phyloP scores from a whole-genome alignment of 2,797 vertebrate species.

The Falco columbarius region DNA sequence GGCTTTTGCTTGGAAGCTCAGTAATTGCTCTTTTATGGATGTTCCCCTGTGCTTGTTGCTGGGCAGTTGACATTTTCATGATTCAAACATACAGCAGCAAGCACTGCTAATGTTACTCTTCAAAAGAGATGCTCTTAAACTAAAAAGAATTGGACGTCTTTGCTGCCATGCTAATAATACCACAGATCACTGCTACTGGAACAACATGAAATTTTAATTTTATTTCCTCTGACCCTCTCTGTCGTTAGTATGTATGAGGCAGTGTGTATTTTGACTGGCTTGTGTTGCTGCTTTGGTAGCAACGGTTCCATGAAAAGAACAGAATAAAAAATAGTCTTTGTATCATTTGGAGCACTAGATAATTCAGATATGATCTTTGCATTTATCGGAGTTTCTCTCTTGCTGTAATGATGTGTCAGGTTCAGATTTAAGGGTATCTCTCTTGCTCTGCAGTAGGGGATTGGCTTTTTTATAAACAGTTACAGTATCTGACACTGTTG shows the following conservation, averaged over 20 bases:
- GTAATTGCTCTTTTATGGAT: background rate
- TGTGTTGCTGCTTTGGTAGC: background rate
- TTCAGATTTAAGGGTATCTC: background rate
- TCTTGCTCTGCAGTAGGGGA: background rate
- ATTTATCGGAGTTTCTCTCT: background rate
- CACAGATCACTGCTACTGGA: background rate
- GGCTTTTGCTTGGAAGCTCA: background rate
- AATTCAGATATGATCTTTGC: background rate
- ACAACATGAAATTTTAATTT: background rate
- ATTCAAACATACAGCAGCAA: background rate
- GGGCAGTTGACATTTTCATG: constrained; percentile 9
- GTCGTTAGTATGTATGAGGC: background rate
- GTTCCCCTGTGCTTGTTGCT: background rate
- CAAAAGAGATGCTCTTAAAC: constrained; percentile 8
- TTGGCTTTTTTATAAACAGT: background rate
- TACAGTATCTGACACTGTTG: background rate
- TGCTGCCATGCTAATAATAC: constrained; percentile 8
- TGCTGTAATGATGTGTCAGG: background rate
- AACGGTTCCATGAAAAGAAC: background rate
- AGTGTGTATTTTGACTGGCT: background rate
- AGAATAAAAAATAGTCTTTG: background rate
- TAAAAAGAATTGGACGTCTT: constrained; percentile 24
- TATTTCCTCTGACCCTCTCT: background rate
- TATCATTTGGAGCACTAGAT: background rate
- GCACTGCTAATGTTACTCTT: background rate